Base-by-base conservation (phyloP, 2,888 invertebrate genomes). In the Notodonta ziczac region DNA sequence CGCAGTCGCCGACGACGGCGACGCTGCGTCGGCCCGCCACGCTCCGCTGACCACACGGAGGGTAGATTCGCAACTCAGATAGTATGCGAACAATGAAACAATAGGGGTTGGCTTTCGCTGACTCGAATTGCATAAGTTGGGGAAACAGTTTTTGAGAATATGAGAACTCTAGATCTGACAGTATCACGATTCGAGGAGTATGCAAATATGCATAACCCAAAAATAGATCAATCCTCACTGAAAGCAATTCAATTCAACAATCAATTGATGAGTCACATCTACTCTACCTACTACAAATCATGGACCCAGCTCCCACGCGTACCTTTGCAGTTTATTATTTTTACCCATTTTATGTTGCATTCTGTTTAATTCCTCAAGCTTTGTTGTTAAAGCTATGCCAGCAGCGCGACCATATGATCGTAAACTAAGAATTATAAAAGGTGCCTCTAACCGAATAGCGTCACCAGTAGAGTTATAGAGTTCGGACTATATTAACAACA, bases 251-350 rank as follows among this genome's bases (percentile, higher is more conserved):
- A 4, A 56, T 52, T 44, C 5, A 46, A 57, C 57, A 54, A 55
- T 55, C 57, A 40, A 59, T 55, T 54, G 60, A 56, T 65, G 66
- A 72, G 64, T 67, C 67, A 64, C 52, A 58, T 63, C 4, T 10
- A 16, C 14, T 50, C 16, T 14, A 48, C 10, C 10, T n/a, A 48
- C 48, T 4, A 14, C 5, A 40, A 65, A 60, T 62, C 65, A 69
- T 69, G 59, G 65, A 56, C 57, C 44, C 64, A 48, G 69, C 72
- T 76, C 77, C 74, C 77, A 77, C 75, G 65, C 71, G 65, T 72
- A 74, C 58, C 65, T 35, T 66, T 65, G 68, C 64, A 66, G 2
- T 77, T 76, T 75, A 62, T 75, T 75, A 67, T 71, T 73, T 72
- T 66, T 69, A 59, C 51, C 54, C 63, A 61, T 70, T 74, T 69